Evolutionary conservation across 2,888 invertebrate genomes (phyloP), one percentile per base, ranked within the genome.

Genomic region (Philonicus albiceps): DNA sequence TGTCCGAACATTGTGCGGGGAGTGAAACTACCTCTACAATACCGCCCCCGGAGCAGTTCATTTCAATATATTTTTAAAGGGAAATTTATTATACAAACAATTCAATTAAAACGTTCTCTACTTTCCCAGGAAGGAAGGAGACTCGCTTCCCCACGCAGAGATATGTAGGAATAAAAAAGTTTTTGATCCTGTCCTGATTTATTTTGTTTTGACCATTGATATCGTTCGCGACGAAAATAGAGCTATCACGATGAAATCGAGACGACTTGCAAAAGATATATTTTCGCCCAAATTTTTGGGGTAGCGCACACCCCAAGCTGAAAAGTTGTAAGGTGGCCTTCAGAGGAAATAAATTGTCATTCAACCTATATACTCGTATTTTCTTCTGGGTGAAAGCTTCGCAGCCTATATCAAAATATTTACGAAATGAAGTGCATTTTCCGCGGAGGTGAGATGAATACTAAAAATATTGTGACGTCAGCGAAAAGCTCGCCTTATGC

Each of bases 381-480:
- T 84, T 73, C 7, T 27, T 40, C n/a, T 84, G 27, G 34, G 43
- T 19, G 34, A 73, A 84, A 84, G 84, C 84, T 84, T 40, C 64
- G 40, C 43, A 73, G 73, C 73, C 73, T 84, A 40, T 73, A 84
- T 73, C 84, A 84, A 84, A 84, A 84, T 84, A 84, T 84, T 84
- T 84, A 84, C 84, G 72, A 73, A 84, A 73, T 73, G n/a, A 84
- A 84, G 73, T 84, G 84, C 84, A 84, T 72, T 84, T 73, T 73
- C 55, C 37, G 37, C 22, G 34, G 13, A 83, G 83, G 83, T 83
- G 83, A 72, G 83, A 72, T 83, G 83, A 83, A 73, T 73, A 73
- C 40, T 73, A 84, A 84, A 84, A 84, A 72, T 73, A 84, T 73
- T n/a, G 73, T 84, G 84, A 84, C 84, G 84, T 84, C 55, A 84